Conservation (phyloP, 23 tunicate genomes). For the Phallusia fumigata region DNA sequence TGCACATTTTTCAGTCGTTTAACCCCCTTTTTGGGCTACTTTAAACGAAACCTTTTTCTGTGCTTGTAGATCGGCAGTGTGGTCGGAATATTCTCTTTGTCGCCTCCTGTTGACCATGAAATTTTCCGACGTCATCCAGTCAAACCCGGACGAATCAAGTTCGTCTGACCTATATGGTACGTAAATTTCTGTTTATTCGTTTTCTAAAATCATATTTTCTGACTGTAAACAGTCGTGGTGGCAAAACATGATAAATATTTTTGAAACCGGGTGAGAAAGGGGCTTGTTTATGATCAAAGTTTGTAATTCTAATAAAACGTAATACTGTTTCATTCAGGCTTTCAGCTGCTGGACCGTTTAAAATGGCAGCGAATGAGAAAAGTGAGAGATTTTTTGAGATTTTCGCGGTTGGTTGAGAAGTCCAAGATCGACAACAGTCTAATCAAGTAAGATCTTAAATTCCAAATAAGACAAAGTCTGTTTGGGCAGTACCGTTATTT, state of each 20-base stretch:
- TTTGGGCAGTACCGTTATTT: no score
- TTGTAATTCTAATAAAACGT: no score
- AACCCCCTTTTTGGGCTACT: no score
- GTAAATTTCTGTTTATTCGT: no score
- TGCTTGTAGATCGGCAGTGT: background rate
- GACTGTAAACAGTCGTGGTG: no score
- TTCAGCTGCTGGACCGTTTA: constrained; percentile 27
- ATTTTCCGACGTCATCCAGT: background rate
- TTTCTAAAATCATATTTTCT: no score
- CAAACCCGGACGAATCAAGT: background rate
- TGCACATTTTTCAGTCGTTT: no score
- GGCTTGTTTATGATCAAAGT: no score
- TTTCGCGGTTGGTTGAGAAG: constrained; percentile 10
- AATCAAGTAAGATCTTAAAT: background rate
- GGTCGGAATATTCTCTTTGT: background rate
- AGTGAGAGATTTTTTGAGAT: constrained; percentile 22
- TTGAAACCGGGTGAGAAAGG: no score
- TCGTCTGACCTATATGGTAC: background rate
- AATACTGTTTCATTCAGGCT: background rate
- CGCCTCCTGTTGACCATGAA: background rate
- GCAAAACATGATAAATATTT: no score
- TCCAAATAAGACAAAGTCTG: no score
- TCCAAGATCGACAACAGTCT: constrained; percentile 2
- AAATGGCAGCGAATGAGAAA: constrained; percentile 5
- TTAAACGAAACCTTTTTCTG: background rate